Evolutionary conservation across 2,113 vertebrate genomes (phyloP).

Genomic region (Sus scrofa): DNA sequence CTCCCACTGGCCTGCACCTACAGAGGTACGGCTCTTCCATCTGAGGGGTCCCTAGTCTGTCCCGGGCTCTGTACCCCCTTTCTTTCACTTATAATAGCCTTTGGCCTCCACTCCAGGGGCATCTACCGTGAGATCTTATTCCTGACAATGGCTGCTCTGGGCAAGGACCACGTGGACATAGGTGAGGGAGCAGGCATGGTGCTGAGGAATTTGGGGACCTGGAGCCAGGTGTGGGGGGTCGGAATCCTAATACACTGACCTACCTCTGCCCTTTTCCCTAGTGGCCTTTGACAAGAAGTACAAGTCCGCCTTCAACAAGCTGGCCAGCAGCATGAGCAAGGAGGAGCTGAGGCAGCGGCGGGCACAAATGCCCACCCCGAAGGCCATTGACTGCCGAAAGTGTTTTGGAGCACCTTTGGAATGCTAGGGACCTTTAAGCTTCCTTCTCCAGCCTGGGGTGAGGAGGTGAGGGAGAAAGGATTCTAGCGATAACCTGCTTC

Average conservation of each 20-base stretch:
- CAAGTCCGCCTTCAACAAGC: slow-evolving; percentile 90
- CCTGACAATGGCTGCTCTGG: slow-evolving; percentile 95
- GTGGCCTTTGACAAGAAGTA: slow-evolving; percentile 95
- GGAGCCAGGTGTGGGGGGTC: neutral
- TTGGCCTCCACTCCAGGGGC: slow-evolving; percentile 87
- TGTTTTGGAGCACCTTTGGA: slow-evolving; percentile 93
- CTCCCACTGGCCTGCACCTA: slow-evolving; percentile 74
- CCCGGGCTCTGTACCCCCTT: neutral
- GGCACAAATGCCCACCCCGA: slow-evolving; percentile 91
- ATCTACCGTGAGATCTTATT: slow-evolving; percentile 96
- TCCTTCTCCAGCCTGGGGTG: neutral
- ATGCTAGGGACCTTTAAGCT: slow-evolving; percentile 85
- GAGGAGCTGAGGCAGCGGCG: slow-evolving; percentile 91
- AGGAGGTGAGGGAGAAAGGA: slow-evolving; percentile 38
- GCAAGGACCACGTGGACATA: slow-evolving; percentile 93
- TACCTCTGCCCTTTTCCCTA: slow-evolving; percentile 69
- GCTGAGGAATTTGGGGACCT: neutral
- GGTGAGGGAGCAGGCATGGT: slow-evolving; percentile 71
- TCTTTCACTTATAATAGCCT: neutral
- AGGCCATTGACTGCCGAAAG: slow-evolving; percentile 94
- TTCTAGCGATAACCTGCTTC: neutral
- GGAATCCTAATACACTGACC: neutral
- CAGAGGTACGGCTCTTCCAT: slow-evolving; percentile 77
- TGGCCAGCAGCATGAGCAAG: slow-evolving; percentile 89
- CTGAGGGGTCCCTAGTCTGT: neutral